Evolutionary conservation across 2,113 vertebrate species (phyloP), one percentile per base, ranked within the genome.

Genomic region (Cairina moschata): DNA sequence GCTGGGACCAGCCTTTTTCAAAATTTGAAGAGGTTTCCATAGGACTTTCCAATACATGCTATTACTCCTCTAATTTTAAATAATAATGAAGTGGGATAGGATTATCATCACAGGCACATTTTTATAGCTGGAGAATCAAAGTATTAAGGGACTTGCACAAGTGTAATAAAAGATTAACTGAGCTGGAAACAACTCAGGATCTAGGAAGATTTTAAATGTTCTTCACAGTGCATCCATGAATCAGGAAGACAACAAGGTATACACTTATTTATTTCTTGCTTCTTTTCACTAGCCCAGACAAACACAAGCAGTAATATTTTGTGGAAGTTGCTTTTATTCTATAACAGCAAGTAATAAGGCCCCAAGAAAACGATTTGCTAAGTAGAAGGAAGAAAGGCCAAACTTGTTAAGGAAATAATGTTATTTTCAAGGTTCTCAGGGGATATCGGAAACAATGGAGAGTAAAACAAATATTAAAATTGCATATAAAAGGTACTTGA

Each of bases 361-460:
- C 38, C 46, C 38, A 88, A 91, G 88, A 94, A 96, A 96, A 84
- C 26, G 0, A 82, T 84, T 92, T 76, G 48, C 63, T 73, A 81
- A 59, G 62, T 77, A 76, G 59, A 71, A 92, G 93, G 92, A 97
- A 95, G 95, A 97, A 96, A 95, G 96, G 96, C 88, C 93, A 94
- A 93, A 91, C 86, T 96, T 97, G 95, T 96, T 93, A 96, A 94
- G 95, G 96, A 97, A 97, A 96, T 93, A 93, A 92, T 86, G 69
- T 80, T 96, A 71, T 91, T 96, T 93, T 84, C 93, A 89, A 95
- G 86, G 55, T 93, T 96, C 95, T 96, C 95, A 91, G 67, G 95
- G 96, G 94, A 94, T 96, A 85, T 67, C 93, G 75, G 34, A 92
- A 94, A 97, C 96, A 96, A 96, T 96, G 74, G 93, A 91, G 83